Base-by-base conservation (phyloP, 2,113 vertebrate species). In the Nothobranchius kuhntae region DNA sequence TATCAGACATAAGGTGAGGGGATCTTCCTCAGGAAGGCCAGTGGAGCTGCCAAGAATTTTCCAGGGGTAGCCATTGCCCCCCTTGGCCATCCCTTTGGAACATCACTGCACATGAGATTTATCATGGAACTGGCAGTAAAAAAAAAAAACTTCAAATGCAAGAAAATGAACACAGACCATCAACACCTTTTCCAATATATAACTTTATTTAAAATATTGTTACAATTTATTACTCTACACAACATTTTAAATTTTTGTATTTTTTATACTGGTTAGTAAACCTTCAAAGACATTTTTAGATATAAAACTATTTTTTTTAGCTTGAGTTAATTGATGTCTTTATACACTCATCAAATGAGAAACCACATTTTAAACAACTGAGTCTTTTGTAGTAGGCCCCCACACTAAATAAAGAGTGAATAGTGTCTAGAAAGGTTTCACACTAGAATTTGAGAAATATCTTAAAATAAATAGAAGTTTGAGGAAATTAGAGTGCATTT, bases 201-300 rank as follows among this genome's bases (percentile, higher is more conserved):
- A 80, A 88, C 86, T 93, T 93, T 93, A 92, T 93, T 93, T 93
- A 93, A 93, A 93, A 93, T 92, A 90, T 86, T 91, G 88, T 91
- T 92, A 93, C 90, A 92, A 90, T 90, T 90, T 91, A 90, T 92
- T 84, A 91, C 86, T 91, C 87, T 92, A 92, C 90, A 92, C 89
- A 84, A 89, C 88, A 92, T 87, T 86, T 89, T 84, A 73, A 85
- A 89, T 66, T 64, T 72, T 73, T 80, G 65, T 68, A 76, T 75
- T 73, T 78, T 56, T 15, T 17, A 84, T 58, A 82, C 77, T 87
- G 81, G 89, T 92, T 91, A 91, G 89, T 91, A 88, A 92, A 91
- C 87, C 87, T 81, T 88, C 60, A 77, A 81, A 80, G 84, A 69
- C 68, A 15, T 65, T 85, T 80, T 77, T 81, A 88, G 81, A 91